phyloP scores from a whole-genome alignment of 2,797 vertebrate species.

The Myotis findleyi region DNA sequence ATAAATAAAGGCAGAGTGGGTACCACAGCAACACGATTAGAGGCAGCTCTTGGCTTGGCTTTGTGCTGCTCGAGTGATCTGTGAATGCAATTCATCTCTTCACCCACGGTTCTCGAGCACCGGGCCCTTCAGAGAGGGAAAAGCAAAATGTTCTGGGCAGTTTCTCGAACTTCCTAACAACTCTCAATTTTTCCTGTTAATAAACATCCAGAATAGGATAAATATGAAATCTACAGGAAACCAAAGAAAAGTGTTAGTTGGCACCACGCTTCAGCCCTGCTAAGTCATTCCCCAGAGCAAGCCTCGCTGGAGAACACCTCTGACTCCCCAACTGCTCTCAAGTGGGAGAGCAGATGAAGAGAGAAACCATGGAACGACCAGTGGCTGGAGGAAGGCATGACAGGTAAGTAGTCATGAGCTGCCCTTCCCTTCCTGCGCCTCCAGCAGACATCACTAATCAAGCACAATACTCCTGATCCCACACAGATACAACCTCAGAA shows the following conservation, averaged over 20 bases:
- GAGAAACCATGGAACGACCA: neutral
- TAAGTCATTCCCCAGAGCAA: conserved; percentile 27
- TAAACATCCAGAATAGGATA: neutral
- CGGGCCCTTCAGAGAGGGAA: neutral
- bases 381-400: neutral
- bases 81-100: neutral
- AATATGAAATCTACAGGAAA: neutral
- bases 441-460: conserved; percentile 22
- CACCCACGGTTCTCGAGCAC: neutral
- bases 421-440: neutral
- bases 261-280: neutral
- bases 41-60: conserved; percentile 31
- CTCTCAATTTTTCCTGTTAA: neutral
- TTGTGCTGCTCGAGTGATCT: neutral
- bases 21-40: neutral
- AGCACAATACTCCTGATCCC: neutral
- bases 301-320: neutral
- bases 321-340: neutral
- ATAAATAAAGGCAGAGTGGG: conserved; percentile 54
- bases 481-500: neutral
- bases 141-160: neutral
- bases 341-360: neutral
- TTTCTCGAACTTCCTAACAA: neutral
- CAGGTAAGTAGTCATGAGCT: neutral
- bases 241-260: conserved; percentile 22